phyloP scores from a whole-genome alignment of 2,113 vertebrate genomes.

The Morone saxatilis region DNA sequence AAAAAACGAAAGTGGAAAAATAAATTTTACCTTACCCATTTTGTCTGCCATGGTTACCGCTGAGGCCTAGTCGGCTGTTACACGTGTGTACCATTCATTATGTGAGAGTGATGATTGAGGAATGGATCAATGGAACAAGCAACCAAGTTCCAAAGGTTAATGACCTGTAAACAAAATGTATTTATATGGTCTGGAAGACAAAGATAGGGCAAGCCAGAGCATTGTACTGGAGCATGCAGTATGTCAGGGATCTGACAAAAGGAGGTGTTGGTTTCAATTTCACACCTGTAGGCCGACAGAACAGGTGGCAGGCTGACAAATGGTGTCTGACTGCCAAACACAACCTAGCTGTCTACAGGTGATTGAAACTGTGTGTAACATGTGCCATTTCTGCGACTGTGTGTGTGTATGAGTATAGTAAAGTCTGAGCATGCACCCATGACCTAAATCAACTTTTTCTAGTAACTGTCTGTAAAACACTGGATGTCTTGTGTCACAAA shows the following conservation, averaged over 20 bases:
- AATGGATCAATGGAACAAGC: not conserved
- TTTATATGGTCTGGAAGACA: not conserved
- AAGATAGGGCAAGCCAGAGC: not conserved
- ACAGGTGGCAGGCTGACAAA: constrained; percentile 40
- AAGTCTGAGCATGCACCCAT: not conserved
- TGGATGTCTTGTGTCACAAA: not conserved
- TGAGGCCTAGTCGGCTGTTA: no score
- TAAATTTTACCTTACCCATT: no score
- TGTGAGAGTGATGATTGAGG: not conserved
- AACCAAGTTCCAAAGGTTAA: not conserved
- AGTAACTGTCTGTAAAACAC: not conserved
- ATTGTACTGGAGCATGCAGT: not conserved
- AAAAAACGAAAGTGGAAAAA: no score
- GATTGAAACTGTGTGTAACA: constrained; percentile 15
- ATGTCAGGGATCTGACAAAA: constrained; percentile 34
- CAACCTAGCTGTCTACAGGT: constrained; percentile 15
- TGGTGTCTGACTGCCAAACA: not conserved
- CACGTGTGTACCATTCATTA: no score
- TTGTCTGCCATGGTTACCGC: no score
- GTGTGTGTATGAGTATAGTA: not conserved
- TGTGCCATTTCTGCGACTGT: not conserved
- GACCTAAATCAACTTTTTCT: no score
- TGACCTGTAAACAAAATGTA: not conserved
- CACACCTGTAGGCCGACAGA: constrained; percentile 42
- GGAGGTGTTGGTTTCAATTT: constrained; percentile 43